These are phyloP conservation scores for Phalangium opilio DNA, from an alignment of 2,888 invertebrate species.

Conservation along the genomic window DNA sequence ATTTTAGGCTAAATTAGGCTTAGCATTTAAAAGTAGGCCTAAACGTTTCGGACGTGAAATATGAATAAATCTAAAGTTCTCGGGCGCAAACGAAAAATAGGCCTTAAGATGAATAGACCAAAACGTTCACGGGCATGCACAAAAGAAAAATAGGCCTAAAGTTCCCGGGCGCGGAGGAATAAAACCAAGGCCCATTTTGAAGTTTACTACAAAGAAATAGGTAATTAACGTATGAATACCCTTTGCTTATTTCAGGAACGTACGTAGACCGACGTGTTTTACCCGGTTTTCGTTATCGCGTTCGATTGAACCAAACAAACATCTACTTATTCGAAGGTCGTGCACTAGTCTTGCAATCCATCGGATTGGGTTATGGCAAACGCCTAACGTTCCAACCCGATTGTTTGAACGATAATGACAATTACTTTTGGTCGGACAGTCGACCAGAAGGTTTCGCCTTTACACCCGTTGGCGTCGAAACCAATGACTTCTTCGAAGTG, in stretches of 20 bases:
- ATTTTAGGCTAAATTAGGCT: no score
- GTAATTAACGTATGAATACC: neutral
- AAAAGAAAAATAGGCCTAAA: no score
- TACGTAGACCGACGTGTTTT: slow-evolving; percentile 53
- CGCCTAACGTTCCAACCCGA: slow-evolving; percentile 54
- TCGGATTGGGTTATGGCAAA: slow-evolving; percentile 57
- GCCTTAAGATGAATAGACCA: no score
- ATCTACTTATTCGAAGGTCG: slow-evolving; percentile 49
- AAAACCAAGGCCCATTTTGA: no score
- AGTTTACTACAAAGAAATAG: no score
- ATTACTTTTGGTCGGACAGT: slow-evolving; percentile 65
- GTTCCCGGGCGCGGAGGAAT: no score
- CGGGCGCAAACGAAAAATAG: no score
- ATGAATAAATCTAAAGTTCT: no score
- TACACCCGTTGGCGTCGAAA: slow-evolving; percentile 48
- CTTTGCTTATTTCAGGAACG: slow-evolving; percentile 46
- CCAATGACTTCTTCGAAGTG: slow-evolving; percentile 45
- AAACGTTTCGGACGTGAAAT: no score
- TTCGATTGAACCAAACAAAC: slow-evolving; percentile 48
- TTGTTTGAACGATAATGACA: slow-evolving; percentile 47
- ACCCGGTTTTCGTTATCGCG: slow-evolving; percentile 56
- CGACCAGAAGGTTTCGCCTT: slow-evolving; percentile 55
- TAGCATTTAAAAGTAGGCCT: no score
- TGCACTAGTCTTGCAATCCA: slow-evolving; percentile 47
- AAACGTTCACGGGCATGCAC: no score